phyloP scores from a whole-genome alignment of 2,113 vertebrate genomes.

The Monopterus albus region DNA sequence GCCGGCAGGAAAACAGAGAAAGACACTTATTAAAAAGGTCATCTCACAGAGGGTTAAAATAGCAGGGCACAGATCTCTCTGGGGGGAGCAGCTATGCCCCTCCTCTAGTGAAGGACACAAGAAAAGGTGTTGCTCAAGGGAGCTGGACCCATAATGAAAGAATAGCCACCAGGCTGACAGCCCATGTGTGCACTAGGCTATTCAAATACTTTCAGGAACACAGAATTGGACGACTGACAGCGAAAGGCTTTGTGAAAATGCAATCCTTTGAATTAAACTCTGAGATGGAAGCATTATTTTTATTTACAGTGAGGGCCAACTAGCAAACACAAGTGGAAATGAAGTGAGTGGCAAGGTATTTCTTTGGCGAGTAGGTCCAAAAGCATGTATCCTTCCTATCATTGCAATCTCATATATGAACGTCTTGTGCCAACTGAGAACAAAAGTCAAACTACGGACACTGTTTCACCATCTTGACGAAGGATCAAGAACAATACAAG shows the following conservation, averaged over 20 bases:
- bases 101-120: constrained; percentile 83
- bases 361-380: constrained; percentile 47
- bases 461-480: constrained; percentile 26
- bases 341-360: constrained; percentile 52
- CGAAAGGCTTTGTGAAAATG: constrained; percentile 62
- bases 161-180: constrained; percentile 72
- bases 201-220: constrained; percentile 75
- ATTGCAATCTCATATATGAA: constrained; percentile 56
- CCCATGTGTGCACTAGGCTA: constrained; percentile 68
- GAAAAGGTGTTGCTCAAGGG: constrained; percentile 83
- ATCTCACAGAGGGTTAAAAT: constrained; percentile 84
- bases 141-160: constrained; percentile 78
- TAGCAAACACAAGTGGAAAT: constrained; percentile 70
- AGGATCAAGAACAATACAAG: constrained; percentile 53
- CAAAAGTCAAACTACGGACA: constrained; percentile 66
- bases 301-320: constrained; percentile 71
- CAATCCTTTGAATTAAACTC: constrained; percentile 73
- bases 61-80: constrained; percentile 77
- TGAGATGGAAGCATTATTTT: constrained; percentile 68
- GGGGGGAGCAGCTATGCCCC: constrained; percentile 71
- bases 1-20: constrained; percentile 84
- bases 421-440: constrained; percentile 63
- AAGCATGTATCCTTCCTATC: constrained; percentile 45
- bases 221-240: constrained; percentile 44
- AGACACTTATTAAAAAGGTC: constrained; percentile 87